These are phyloP conservation scores for Marronus borbonicus DNA, from an alignment of 2,888 invertebrate species.

Conservation along the genomic window DNA sequence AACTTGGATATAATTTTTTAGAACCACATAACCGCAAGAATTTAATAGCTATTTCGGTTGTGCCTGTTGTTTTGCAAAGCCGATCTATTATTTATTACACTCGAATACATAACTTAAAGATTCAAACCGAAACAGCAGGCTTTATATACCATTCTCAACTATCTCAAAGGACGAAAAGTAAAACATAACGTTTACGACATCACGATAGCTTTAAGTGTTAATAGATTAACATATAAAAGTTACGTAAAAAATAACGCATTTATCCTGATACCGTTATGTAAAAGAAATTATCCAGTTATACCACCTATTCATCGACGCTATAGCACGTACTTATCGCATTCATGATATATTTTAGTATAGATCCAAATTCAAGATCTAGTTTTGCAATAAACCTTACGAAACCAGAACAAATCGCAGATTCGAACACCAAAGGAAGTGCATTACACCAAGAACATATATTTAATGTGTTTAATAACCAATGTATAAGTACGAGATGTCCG, in stretches of 20 bases:
- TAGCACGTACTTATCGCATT: not conserved
- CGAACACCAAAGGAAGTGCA: slow-evolving; percentile 36
- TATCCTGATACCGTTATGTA: not conserved
- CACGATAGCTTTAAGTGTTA: too few relatives aligned
- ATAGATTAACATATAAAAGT: too few relatives aligned
- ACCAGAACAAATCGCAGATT: slow-evolving; percentile 34
- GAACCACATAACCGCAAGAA: slow-evolving; percentile 10
- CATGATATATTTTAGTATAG: slow-evolving; percentile 30
- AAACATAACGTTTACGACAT: too few relatives aligned
- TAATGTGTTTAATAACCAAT: not conserved
- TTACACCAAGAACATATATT: not conserved
- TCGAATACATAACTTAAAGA: not conserved
- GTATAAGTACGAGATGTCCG: not conserved
- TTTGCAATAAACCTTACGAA: slow-evolving; percentile 41
- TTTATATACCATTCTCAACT: too few relatives aligned
- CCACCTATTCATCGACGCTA: not conserved
- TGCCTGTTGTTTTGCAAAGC: not conserved
- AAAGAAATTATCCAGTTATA: not conserved
- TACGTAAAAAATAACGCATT: not conserved
- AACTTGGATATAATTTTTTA: not conserved
- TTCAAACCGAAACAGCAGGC: not conserved
- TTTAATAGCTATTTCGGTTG: slow-evolving; percentile 3
- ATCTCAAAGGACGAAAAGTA: too few relatives aligned
- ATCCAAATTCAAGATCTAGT: slow-evolving; percentile 42
- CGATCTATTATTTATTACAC: not conserved